Base-by-base conservation (phyloP, 2,113 vertebrate genomes). In the Seriola dumerili region DNA sequence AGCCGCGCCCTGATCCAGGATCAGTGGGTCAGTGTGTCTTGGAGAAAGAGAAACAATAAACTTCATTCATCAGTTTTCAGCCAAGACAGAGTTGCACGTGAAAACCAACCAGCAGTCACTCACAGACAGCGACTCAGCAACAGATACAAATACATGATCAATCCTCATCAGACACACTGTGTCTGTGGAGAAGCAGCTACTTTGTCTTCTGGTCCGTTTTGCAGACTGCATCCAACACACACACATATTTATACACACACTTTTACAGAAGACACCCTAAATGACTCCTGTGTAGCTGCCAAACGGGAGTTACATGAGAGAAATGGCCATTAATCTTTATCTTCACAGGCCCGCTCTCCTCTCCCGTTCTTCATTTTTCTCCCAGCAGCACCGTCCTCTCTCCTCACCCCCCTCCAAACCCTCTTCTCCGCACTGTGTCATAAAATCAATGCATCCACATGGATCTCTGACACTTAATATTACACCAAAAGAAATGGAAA, bases 391-490 rank as follows among this genome's bases (percentile, higher is more conserved):
- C 71, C 65, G 67, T 76, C 74, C 68, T 75, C 78, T 46, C 36
- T 73, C 68, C 71, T 85, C 62, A 73, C 40, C 36, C 57, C n/a
- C n/a, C 55, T 19, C n/a, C 40, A 17, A 19, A 83, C 36, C 52
- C 80, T 65, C 67, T 55, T 81, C 66, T 77, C 84, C 59, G 48
- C 74, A 19, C 77, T 3, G 69, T 86, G 86, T 86, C 85, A 85
- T 85, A 88, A 90, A 94, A 94, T 93, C 90, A 61, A 94, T 91
- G 40, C 79, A 68, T 88, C 72, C 72, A 78, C 78, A 82, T 63
- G 52, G 72, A 80, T 80, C 74, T 70, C 46, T 83, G 85, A 80
- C 87, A 88, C 42, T 74, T 76, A 32, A 52, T 85, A 83, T 89
- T 83, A 86, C 62, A 59, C 2, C 1, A 62, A 68, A 76, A 85